A percentile compares a stretch with the other conserved stretches of the same genome.
These are phyloP conservation scores for Panurus biarmicus DNA, from an alignment of 2,113 vertebrate genomes.

Conservation along the genomic window DNA sequence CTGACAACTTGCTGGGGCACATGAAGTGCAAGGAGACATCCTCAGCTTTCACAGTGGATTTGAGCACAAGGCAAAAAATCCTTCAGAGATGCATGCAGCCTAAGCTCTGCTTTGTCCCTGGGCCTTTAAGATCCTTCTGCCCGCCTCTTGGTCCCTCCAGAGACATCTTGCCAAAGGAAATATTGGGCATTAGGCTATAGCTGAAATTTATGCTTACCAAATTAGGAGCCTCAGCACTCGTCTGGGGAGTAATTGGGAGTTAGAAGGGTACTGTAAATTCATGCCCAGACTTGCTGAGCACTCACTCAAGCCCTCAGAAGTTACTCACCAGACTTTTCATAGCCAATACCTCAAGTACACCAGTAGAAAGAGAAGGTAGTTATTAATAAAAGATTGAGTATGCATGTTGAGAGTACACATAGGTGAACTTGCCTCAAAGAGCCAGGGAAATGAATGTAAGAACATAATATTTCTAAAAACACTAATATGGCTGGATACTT, in stretches of 20 bases:
- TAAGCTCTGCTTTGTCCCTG: not conserved
- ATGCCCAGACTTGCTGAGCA: not conserved
- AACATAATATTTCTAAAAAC: constrained; percentile 60
- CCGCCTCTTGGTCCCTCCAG: not conserved
- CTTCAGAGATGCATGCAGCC: not conserved
- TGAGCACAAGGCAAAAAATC: not conserved
- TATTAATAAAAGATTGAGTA: constrained; percentile 21
- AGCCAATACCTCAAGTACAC: not conserved
- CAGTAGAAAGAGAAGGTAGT: constrained; percentile 20
- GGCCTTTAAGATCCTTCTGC: not conserved
- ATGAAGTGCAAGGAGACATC: not conserved
- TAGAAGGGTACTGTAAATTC: not conserved
- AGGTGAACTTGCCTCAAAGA: constrained; percentile 22
- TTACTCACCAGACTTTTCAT: not conserved
- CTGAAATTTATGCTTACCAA: not conserved
- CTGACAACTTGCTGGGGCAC: not conserved
- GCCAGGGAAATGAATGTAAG: constrained; percentile 10
- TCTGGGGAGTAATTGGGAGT: not conserved
- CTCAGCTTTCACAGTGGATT: not conserved
- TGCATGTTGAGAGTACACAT: constrained; percentile 10
- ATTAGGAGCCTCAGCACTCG: not conserved
- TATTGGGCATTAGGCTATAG: not conserved
- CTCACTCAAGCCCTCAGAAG: not conserved
- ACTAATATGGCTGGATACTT: constrained; percentile 20
- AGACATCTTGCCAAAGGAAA: not conserved